Conservation (phyloP, 2,797 vertebrate species). For the Syngnathus acus region DNA sequence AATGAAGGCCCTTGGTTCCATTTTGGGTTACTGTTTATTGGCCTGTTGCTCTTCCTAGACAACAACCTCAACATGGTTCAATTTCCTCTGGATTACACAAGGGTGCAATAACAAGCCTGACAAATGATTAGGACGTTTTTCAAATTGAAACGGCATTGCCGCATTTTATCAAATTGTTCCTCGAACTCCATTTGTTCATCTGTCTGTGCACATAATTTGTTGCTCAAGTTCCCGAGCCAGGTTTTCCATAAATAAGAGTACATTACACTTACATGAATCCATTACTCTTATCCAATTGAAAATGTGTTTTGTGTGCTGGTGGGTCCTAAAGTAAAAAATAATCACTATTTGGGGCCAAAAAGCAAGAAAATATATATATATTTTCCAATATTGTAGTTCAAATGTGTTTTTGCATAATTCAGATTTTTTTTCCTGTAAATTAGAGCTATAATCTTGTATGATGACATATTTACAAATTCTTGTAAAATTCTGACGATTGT, state of each 20-base stretch:
- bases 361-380: too few species aligned
- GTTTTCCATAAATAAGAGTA: neutral
- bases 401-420: neutral
- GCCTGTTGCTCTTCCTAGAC: conserved; percentile 14
- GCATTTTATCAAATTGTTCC: neutral
- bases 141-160: conserved; percentile 8
- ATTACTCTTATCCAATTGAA: neutral
- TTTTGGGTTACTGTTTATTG: conserved; percentile 32
- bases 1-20: conserved; percentile 11
- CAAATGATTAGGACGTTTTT: conserved; percentile 9
- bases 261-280: neutral
- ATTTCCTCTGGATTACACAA: conserved; percentile 16
- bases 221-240: neutral
- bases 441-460: neutral
- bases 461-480: neutral
- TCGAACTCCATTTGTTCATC: neutral
- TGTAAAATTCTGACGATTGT: neutral
- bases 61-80: conserved; percentile 18
- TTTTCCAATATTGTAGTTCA: neutral
- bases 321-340: neutral
- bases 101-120: conserved; percentile 17
- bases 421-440: neutral
- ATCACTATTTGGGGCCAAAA: too few species aligned
- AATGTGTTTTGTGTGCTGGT: neutral
- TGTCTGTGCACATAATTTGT: neutral